phyloP scores from a whole-genome alignment of 2,888 invertebrate genomes.

The Cabera pusaria region DNA sequence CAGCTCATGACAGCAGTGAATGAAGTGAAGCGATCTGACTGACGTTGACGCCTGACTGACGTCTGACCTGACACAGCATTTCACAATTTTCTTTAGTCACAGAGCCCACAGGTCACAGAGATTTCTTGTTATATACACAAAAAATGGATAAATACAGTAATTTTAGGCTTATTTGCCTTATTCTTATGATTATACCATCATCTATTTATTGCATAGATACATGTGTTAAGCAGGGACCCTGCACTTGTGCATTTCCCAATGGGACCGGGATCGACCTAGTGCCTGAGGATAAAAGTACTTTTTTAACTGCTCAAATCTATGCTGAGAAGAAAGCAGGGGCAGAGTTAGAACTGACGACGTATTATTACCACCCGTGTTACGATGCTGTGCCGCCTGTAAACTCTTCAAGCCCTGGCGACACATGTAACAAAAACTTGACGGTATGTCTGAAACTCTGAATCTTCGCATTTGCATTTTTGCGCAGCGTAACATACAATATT shows the following conservation, averaged over 20 bases:
- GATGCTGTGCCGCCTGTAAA: conserved; percentile 43
- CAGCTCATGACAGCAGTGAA: too few relatives aligned
- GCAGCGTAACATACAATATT: too few relatives aligned
- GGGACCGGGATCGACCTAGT: conserved; percentile 75
- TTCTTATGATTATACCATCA: conserved; percentile 34
- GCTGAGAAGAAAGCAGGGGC: conserved; percentile 37
- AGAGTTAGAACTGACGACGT: conserved; percentile 54
- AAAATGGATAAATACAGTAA: too few relatives aligned
- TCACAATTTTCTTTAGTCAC: too few relatives aligned
- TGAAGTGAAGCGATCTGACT: too few relatives aligned
- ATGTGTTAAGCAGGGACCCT: conserved; percentile 62
- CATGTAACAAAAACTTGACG: conserved; percentile 43
- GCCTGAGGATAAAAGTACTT: conserved; percentile 48
- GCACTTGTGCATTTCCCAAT: conserved; percentile 71
- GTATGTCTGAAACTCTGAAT: conserved; percentile 47
- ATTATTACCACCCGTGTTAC: conserved; percentile 69
- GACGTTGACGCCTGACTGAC: too few relatives aligned
- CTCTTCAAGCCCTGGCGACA: conserved; percentile 42
- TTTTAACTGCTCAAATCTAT: conserved; percentile 53
- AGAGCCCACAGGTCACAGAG: too few relatives aligned
- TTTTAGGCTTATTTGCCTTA: conserved; percentile 36
- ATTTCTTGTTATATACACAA: too few relatives aligned
- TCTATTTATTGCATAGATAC: conserved; percentile 46
- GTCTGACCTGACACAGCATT: too few relatives aligned
- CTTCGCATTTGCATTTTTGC: too few relatives aligned